Percentiles rank a stretch among this genome's conserved stretches.
Evolutionary conservation across 2,797 vertebrate genomes (phyloP).

Genomic region (Melanotaenia nigrans): DNA sequence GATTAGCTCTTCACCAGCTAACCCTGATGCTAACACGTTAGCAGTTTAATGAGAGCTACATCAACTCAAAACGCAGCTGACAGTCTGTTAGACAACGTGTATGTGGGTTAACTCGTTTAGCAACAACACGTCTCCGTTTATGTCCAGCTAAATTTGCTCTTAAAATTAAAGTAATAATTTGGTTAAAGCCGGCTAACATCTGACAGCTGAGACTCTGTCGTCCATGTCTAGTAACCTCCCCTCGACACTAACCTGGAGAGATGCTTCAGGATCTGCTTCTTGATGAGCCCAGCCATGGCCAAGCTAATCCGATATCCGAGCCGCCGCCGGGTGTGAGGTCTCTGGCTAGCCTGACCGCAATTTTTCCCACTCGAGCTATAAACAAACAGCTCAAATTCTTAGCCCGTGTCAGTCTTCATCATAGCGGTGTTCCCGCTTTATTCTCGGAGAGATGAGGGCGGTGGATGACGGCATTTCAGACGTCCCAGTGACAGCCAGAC

Average conservation of each 20-base stretch:
- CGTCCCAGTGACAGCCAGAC: constrained; percentile 20
- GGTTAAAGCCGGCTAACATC: constrained; percentile 6
- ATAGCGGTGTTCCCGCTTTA: constrained; percentile 47
- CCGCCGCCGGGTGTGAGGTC: constrained; percentile 38
- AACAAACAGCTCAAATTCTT: constrained; percentile 59
- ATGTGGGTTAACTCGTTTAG: not conserved
- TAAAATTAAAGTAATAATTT: not conserved
- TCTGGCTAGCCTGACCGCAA: constrained; percentile 52
- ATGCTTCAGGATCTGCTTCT: constrained; percentile 89
- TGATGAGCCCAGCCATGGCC: constrained; percentile 86
- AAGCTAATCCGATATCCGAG: constrained; percentile 43
- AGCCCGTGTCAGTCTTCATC: constrained; percentile 59
- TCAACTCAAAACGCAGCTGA: constrained; percentile 24
- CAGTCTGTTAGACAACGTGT: not conserved
- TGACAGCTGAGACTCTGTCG: constrained; percentile 20
- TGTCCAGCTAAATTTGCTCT: not conserved
- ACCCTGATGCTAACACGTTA: constrained; percentile 50
- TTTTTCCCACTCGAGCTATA: constrained; percentile 41
- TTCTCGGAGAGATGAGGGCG: constrained; percentile 13
- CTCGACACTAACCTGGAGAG: constrained; percentile 84
- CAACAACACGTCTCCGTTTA: not conserved
- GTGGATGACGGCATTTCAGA: constrained; percentile 28
- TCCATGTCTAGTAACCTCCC: not conserved
- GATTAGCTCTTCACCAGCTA: constrained; percentile 60
- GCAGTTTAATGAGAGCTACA: constrained; percentile 34